Evolutionary conservation across 2,888 invertebrate genomes (phyloP).

Genomic region (Drosophila silvestris): DNA sequence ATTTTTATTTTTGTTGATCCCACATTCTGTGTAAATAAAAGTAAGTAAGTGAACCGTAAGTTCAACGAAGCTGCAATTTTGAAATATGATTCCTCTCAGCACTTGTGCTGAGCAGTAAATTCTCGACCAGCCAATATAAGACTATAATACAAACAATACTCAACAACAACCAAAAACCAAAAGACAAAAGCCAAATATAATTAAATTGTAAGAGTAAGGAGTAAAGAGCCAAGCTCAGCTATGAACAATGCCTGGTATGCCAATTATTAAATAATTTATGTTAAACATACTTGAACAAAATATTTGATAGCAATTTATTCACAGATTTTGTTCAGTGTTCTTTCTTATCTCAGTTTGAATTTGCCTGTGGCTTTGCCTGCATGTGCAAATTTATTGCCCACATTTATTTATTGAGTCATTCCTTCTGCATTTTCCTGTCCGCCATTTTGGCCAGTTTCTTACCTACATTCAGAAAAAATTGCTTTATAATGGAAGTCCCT

Average conservation of each 20-base stretch:
- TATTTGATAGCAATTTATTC: not conserved
- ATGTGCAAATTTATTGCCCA: constrained; percentile 61
- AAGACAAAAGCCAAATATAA: too few species aligned
- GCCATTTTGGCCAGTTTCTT: constrained; percentile 21
- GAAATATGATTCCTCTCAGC: too few species aligned
- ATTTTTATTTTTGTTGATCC: not conserved
- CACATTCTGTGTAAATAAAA: too few species aligned
- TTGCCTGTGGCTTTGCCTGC: constrained; percentile 11
- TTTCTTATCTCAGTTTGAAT: constrained; percentile 3
- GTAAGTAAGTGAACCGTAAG: too few species aligned
- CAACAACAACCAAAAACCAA: too few species aligned
- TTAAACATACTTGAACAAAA: not conserved
- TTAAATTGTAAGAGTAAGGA: not conserved
- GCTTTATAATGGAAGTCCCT: not conserved
- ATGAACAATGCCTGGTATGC: not conserved
- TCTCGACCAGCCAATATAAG: too few species aligned
- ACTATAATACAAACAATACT: too few species aligned
- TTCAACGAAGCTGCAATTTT: constrained; percentile 3
- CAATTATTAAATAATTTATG: not conserved
- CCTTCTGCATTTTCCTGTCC: not conserved
- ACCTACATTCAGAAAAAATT: constrained; percentile 1
- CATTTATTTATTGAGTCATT: constrained; percentile 59
- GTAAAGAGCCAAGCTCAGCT: not conserved
- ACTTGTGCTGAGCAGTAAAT: too few species aligned
- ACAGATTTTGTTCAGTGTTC: not conserved